Percentiles rank a stretch among this genome's conserved stretches.
These are phyloP conservation scores for Ceratosolen fusciceps DNA, from an alignment of 1,140 invertebrate species.

Conservation along the genomic window DNA sequence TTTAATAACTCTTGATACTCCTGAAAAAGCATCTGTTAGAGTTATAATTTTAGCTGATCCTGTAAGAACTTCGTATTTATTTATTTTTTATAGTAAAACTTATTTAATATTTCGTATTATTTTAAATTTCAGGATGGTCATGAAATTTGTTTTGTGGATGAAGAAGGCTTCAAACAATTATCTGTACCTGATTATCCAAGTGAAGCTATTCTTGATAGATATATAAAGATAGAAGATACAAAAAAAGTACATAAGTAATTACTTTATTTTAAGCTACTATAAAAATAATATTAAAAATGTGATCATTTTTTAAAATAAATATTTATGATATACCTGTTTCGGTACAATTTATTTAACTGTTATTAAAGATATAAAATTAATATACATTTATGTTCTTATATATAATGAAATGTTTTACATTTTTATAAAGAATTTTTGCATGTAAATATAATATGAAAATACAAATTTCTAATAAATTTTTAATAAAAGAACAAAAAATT, in stretches of 20 bases:
- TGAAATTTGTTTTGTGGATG: constrained; percentile 99
- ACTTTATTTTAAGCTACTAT: constrained; percentile 3
- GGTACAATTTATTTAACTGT: neutral
- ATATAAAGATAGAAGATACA: constrained; percentile 78
- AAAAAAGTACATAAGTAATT: constrained; percentile 30
- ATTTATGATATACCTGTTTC: neutral
- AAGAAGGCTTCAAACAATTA: constrained; percentile 91
- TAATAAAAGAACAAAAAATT: neutral
- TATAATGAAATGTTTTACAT: neutral
- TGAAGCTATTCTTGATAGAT: constrained; percentile 84
- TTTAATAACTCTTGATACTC: constrained; percentile 91
- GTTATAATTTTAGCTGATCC: constrained; percentile 97
- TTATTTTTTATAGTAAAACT: constrained; percentile 27
- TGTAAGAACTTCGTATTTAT: constrained; percentile 68
- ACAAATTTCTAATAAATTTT: neutral
- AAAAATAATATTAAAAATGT: neutral
- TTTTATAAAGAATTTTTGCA: neutral
- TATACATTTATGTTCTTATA: constrained; percentile 15
- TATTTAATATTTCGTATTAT: constrained; percentile 33
- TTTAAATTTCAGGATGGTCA: constrained; percentile 83
- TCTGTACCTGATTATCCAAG: constrained; percentile 90
- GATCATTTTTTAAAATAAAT: neutral
- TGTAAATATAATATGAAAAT: too few relatives aligned
- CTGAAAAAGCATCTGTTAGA: constrained; percentile 94
- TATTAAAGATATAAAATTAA: neutral